Conservation (phyloP, 2,797 vertebrate genomes). For the Alosa sapidissima region DNA sequence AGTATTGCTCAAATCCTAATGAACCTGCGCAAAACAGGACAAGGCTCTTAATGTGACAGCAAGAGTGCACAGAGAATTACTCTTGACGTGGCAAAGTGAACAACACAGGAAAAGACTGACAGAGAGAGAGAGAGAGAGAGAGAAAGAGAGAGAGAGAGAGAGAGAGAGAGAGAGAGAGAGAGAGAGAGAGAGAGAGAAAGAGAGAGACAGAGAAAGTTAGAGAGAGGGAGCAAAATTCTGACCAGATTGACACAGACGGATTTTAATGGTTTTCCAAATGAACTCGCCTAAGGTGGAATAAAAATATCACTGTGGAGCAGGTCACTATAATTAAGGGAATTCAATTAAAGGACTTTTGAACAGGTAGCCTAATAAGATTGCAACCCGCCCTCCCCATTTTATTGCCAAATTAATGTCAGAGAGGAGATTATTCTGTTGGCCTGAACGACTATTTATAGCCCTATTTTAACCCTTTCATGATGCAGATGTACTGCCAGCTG, state of each 20-base stretch:
- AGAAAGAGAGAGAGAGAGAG: background rate
- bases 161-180: slow-evolving; percentile 38
- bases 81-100: slow-evolving; percentile 44
- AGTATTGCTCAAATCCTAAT: slow-evolving; percentile 70
- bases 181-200: slow-evolving; percentile 31
- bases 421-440: slow-evolving; percentile 71
- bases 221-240: slow-evolving; percentile 8
- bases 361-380: slow-evolving; percentile 75
- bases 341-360: slow-evolving; percentile 72
- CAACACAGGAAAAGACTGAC: slow-evolving; percentile 55
- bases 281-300: slow-evolving; percentile 74
- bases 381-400: slow-evolving; percentile 64
- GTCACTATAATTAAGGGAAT: slow-evolving; percentile 64
- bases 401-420: slow-evolving; percentile 75
- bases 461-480: slow-evolving; percentile 35
- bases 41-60: slow-evolving; percentile 4
- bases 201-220: slow-evolving; percentile 24
- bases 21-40: slow-evolving; percentile 2
- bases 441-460: slow-evolving; percentile 64
- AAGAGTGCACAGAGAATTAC: background rate
- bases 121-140: background rate
- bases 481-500: background rate
- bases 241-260: slow-evolving; percentile 20
- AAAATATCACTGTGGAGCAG: slow-evolving; percentile 75
- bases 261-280: slow-evolving; percentile 59